Conservation (phyloP, 2,797 vertebrate species). For the Gymnodraco acuticeps region DNA sequence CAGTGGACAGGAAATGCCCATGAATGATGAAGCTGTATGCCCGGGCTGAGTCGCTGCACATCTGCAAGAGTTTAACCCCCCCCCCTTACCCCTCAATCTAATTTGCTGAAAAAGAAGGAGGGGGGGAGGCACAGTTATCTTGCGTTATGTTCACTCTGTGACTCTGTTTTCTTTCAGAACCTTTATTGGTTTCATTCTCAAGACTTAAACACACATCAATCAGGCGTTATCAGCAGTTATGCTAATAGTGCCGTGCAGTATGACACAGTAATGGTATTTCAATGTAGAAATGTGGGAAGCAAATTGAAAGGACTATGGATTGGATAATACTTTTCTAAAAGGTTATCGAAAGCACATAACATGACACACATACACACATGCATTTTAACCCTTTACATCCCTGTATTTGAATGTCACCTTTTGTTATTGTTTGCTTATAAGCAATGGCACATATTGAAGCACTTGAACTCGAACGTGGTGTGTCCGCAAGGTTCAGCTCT, state of each 20-base stretch:
- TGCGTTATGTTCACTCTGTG: slow-evolving; percentile 20
- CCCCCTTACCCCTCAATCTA: slow-evolving; percentile 60
- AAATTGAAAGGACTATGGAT: slow-evolving; percentile 1
- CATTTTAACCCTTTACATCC: not conserved
- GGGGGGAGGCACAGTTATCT: slow-evolving; percentile 43
- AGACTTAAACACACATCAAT: slow-evolving; percentile 55
- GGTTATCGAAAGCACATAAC: not conserved
- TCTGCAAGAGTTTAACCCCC: slow-evolving; percentile 86
- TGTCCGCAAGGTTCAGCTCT: slow-evolving; percentile 52
- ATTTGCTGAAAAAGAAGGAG: slow-evolving; percentile 50
- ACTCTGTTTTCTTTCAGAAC: slow-evolving; percentile 16
- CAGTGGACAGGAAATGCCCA: slow-evolving; percentile 83
- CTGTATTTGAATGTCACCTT: slow-evolving; percentile 2
- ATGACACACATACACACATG: not conserved
- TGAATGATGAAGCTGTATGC: slow-evolving; percentile 78
- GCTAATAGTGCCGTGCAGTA: slow-evolving; percentile 32
- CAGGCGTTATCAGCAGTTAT: slow-evolving; percentile 57
- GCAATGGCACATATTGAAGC: slow-evolving; percentile 39
- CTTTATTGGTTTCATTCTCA: slow-evolving; percentile 42
- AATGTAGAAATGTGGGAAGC: slow-evolving; percentile 43
- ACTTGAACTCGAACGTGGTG: slow-evolving; percentile 46
- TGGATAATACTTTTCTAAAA: slow-evolving; percentile 1
- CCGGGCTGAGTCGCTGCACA: slow-evolving; percentile 72
- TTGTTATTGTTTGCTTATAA: slow-evolving; percentile 45
- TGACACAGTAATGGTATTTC: slow-evolving; percentile 46